phyloP scores from a whole-genome alignment of 2,797 vertebrate genomes.

The Chaetophractus vellerosus region DNA sequence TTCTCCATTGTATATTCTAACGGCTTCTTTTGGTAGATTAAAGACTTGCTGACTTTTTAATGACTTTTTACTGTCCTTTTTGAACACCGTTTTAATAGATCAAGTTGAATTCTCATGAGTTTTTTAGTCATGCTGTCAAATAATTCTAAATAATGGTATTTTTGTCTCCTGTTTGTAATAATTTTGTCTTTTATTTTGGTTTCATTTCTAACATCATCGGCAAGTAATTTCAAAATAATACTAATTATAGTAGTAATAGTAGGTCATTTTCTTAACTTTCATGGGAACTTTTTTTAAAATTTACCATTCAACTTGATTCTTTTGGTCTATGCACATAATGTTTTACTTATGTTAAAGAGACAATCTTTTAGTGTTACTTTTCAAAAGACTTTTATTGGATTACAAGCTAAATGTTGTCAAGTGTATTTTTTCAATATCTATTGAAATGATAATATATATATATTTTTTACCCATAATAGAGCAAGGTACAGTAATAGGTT shows the following conservation, averaged over 20 bases:
- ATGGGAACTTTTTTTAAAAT: neutral
- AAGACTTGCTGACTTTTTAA: neutral
- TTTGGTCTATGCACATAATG: neutral
- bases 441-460: neutral
- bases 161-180: neutral
- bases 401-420: neutral
- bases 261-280: neutral
- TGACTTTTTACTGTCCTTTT: neutral
- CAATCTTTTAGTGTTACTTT: neutral
- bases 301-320: neutral
- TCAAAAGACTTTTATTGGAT: neutral
- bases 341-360: neutral
- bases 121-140: neutral
- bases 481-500: neutral
- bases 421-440: neutral
- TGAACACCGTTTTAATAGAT: neutral
- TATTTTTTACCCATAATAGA: neutral
- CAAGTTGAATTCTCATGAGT: neutral
- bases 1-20: neutral
- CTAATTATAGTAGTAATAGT: neutral
- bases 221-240: neutral
- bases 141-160: neutral
- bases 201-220: conserved; percentile 8
- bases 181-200: neutral
- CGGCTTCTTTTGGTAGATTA: neutral